phyloP scores from a whole-genome alignment of 2,888 invertebrate genomes.

The Anthrax anthrax region DNA sequence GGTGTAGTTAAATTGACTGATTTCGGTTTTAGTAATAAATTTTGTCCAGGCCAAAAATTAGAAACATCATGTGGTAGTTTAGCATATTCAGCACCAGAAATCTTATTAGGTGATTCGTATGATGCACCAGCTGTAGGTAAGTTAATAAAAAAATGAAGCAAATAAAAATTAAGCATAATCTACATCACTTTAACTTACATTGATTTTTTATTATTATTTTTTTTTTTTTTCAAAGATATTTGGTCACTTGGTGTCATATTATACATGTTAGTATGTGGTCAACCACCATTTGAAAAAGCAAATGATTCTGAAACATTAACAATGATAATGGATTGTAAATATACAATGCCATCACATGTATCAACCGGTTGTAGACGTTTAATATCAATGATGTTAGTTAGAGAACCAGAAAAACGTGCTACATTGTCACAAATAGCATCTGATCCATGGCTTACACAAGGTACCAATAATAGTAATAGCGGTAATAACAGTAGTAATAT shows the following conservation, averaged over 20 bases:
- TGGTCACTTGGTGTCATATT: conserved; percentile 98
- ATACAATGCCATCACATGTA: conserved; percentile 78
- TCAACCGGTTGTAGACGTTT: conserved; percentile 77
- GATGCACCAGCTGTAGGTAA: conserved; percentile 94
- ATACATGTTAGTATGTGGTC: conserved; percentile 96
- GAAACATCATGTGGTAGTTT: conserved; percentile 97
- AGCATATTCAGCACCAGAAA: conserved; percentile 98
- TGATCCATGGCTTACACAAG: conserved; percentile 68
- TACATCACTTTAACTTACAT: too few relatives aligned
- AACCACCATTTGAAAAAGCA: conserved; percentile 96
- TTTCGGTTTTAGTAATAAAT: conserved; percentile 94
- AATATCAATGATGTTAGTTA: conserved; percentile 83
- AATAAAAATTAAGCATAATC: too few relatives aligned
- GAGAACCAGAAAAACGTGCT: conserved; percentile 84
- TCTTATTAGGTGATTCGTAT: conserved; percentile 93
- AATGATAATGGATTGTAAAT: conserved; percentile 99
- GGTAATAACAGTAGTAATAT: too few relatives aligned
- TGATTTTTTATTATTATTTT: too few relatives aligned
- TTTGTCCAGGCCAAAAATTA: conserved; percentile 89
- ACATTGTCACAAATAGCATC: conserved; percentile 73
- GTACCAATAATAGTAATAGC: too few relatives aligned
- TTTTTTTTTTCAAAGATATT: conserved; percentile 50
- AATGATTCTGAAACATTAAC: conserved; percentile 99
- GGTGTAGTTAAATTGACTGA: conserved; percentile 97
- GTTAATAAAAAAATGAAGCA: too few relatives aligned